Evolutionary conservation across 2,797 vertebrate genomes (phyloP).

Genomic region (Urophycis tenuis): DNA sequence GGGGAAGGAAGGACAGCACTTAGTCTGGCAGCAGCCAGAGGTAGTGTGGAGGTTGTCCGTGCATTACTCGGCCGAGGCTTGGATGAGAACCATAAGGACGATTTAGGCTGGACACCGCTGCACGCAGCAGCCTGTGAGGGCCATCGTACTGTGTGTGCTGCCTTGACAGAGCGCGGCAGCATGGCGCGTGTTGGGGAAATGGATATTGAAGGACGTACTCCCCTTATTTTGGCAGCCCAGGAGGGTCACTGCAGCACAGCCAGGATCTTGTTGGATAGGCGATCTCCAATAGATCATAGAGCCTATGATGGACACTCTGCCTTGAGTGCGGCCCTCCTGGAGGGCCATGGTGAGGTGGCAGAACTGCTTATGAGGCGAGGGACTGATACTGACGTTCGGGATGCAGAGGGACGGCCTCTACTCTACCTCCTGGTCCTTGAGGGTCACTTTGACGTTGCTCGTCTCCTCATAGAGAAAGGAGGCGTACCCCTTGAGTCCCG

Average conservation of each 20-base stretch:
- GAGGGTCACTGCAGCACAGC: slow-evolving; percentile 72
- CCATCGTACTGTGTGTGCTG: slow-evolving; percentile 64
- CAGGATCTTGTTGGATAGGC: slow-evolving; percentile 69
- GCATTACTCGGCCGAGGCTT: slow-evolving; percentile 74
- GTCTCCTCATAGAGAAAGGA: slow-evolving; percentile 71
- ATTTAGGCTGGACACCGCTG: slow-evolving; percentile 77
- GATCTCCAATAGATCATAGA: slow-evolving; percentile 69
- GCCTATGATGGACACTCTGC: slow-evolving; percentile 74
- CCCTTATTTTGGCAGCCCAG: slow-evolving; percentile 74
- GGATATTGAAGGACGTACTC: slow-evolving; percentile 72
- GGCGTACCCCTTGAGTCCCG: slow-evolving; percentile 69
- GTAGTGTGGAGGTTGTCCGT: slow-evolving; percentile 68
- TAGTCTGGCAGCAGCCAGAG: slow-evolving; percentile 70
- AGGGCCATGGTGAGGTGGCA: slow-evolving; percentile 63
- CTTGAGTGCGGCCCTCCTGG: slow-evolving; percentile 64
- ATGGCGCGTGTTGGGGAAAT: slow-evolving; percentile 71
- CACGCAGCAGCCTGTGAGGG: slow-evolving; percentile 78
- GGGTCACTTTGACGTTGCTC: slow-evolving; percentile 57
- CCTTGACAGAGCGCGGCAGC: slow-evolving; percentile 70
- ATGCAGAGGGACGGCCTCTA: slow-evolving; percentile 73
- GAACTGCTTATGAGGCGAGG: slow-evolving; percentile 73
- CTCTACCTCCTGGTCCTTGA: slow-evolving; percentile 76
- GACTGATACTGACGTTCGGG: slow-evolving; percentile 70
- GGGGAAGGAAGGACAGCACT: slow-evolving; percentile 74
- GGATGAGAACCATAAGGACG: slow-evolving; percentile 80